A percentile compares a stretch with the other conserved stretches of the same genome.
phyloP scores from a whole-genome alignment of 23 tunicate genomes.

The Trididemnum miniatum region DNA sequence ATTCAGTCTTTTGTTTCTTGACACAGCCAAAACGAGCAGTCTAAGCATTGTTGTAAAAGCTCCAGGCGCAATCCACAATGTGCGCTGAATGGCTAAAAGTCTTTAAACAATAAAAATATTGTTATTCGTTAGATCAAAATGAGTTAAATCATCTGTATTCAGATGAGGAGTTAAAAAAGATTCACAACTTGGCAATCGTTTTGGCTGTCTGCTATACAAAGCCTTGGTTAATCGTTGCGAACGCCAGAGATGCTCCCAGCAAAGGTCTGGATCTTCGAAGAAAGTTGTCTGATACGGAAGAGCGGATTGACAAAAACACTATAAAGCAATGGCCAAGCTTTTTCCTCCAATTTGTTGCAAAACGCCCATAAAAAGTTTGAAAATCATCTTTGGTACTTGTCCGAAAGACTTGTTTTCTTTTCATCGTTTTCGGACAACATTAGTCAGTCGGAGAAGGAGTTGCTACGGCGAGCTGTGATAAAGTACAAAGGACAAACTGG shows the following conservation, averaged over 20 bases:
- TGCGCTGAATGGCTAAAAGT: background rate
- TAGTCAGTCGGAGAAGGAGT: background rate
- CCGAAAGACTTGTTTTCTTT: background rate
- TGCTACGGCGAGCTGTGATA: background rate
- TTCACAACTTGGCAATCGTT: background rate
- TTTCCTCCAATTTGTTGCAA: background rate
- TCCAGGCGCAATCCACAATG: background rate
- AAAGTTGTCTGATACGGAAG: background rate
- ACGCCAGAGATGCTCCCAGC: background rate
- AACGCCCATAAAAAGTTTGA: background rate
- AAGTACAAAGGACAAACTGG: background rate
- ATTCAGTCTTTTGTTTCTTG: background rate
- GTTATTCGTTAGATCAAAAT: background rate
- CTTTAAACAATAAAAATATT: too few species aligned
- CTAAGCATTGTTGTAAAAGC: background rate
- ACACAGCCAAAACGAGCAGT: background rate
- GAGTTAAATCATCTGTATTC: background rate
- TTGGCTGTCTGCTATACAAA: background rate
- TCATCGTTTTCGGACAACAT: background rate
- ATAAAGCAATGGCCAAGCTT: background rate
- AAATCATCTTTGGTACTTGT: background rate
- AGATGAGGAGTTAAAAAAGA: background rate
- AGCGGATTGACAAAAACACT: background rate
- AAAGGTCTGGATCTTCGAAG: background rate
- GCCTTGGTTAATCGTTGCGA: background rate